Percentiles rank a stretch among this genome's conserved stretches.
Conservation (phyloP, 2,888 invertebrate genomes). For the Iselma pallidipennis region DNA sequence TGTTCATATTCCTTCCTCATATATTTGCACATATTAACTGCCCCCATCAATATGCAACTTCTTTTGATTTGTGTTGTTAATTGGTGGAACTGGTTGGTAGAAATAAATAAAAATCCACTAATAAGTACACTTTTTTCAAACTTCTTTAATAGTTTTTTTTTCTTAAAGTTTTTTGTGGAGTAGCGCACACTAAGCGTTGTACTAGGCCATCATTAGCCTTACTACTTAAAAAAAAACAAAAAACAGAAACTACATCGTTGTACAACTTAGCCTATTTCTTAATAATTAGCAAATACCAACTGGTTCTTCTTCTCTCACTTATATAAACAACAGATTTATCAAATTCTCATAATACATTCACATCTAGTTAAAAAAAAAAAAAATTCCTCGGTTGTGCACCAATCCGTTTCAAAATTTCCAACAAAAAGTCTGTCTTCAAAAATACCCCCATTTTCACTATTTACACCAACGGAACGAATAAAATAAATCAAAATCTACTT, state of each 20-base stretch:
- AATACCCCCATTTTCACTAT: too few relatives aligned
- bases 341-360: too few relatives aligned
- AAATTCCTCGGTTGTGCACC: too few relatives aligned
- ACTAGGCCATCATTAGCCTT: conserved; percentile 25
- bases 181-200: conserved; percentile 24
- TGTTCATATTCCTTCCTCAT: background rate
- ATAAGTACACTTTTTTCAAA: conserved; percentile 1
- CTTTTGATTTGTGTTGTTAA: background rate
- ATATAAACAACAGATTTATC: too few relatives aligned
- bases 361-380: too few relatives aligned
- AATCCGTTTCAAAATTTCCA: too few relatives aligned
- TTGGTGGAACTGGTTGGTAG: background rate
- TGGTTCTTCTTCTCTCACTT: background rate
- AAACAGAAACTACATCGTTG: conserved; percentile 26
- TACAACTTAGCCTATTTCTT: conserved; percentile 20
- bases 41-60: background rate
- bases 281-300: conserved; percentile 25
- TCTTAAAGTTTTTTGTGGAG: background rate
- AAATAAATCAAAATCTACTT: background rate
- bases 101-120: conserved; percentile 1
- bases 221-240: conserved; percentile 8
- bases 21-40: background rate
- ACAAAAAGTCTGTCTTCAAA: too few relatives aligned
- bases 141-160: background rate
- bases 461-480: too few relatives aligned